Conservation (phyloP, 2,888 invertebrate genomes). For the Dyspetes luteomarginatus region DNA sequence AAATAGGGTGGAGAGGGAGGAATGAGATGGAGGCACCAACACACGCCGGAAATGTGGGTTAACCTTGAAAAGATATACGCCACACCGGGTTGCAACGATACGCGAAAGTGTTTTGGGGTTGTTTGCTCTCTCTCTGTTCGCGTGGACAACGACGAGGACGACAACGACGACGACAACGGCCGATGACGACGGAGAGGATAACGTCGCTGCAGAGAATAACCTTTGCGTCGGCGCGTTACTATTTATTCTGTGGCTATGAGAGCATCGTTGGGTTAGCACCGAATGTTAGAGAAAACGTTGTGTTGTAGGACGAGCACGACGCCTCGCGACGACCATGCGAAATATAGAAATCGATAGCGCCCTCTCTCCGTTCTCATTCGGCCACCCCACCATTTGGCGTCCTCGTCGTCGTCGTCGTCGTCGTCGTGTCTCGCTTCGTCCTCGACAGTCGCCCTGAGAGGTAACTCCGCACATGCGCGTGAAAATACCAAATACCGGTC, state of each 20-base stretch:
- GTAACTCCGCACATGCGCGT: neutral
- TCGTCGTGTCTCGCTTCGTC: conserved; percentile 1
- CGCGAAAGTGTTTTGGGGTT: conserved; percentile 82
- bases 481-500: neutral
- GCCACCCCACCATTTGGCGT: conserved; percentile 29
- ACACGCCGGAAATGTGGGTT: conserved; percentile 76
- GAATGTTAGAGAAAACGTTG: conserved; percentile 43
- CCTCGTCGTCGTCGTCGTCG: conserved; percentile 29
- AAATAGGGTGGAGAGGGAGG: neutral
- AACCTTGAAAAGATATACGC: conserved; percentile 79
- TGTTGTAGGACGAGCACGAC: conserved; percentile 69
- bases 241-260: conserved; percentile 26
- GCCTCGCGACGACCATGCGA: conserved; percentile 75
- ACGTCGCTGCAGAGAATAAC: too few species aligned
- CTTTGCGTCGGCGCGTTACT: conserved; percentile 59
- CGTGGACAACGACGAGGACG: conserved; percentile 31
- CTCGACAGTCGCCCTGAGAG: conserved; percentile 26
- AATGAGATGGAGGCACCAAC: conserved; percentile 56
- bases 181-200: too few species aligned
- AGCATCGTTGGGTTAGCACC: conserved; percentile 66
- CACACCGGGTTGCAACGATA: conserved; percentile 79
- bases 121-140: conserved; percentile 8
- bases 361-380: conserved; percentile 29
- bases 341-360: conserved; percentile 80
- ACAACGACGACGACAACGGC: conserved; percentile 25